A percentile compares a stretch with the other conserved stretches of the same genome.
Conservation (phyloP, 2,797 vertebrate genomes). For the Rhynchotus rufescens region DNA sequence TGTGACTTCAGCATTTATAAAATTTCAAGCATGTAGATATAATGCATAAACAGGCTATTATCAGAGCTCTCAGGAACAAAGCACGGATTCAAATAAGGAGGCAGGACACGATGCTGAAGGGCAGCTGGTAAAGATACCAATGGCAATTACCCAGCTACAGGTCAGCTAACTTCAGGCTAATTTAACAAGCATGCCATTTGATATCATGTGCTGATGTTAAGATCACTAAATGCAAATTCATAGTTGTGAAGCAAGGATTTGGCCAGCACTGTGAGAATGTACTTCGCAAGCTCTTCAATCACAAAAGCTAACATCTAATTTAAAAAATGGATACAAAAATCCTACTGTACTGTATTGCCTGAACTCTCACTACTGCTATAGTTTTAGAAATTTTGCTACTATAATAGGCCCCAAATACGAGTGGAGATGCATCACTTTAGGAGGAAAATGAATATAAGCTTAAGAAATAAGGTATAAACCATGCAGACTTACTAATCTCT, state of each 20-base stretch:
- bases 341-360: background rate
- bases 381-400: background rate
- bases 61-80: conserved; percentile 34
- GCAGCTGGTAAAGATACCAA: background rate
- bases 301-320: background rate
- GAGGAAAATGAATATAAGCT: conserved; percentile 1
- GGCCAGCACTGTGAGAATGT: conserved; percentile 2
- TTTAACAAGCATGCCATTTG: conserved; percentile 12
- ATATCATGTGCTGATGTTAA: background rate
- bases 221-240: conserved; percentile 37
- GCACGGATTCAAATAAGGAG: conserved; percentile 5
- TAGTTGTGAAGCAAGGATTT: conserved; percentile 5
- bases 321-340: background rate
- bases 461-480: background rate
- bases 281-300: conserved; percentile 6
- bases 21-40: conserved; percentile 32
- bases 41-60: conserved; percentile 49
- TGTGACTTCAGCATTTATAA: conserved; percentile 54
- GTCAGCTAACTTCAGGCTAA: conserved; percentile 21
- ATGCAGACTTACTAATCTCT: background rate
- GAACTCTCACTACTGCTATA: background rate
- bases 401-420: background rate
- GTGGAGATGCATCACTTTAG: background rate
- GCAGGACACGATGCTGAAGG: background rate
- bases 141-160: conserved; percentile 14